Percentiles rank a stretch among this genome's conserved stretches.
phyloP scores from a whole-genome alignment of 1,140 invertebrate species.

The Mamestra configurata region DNA sequence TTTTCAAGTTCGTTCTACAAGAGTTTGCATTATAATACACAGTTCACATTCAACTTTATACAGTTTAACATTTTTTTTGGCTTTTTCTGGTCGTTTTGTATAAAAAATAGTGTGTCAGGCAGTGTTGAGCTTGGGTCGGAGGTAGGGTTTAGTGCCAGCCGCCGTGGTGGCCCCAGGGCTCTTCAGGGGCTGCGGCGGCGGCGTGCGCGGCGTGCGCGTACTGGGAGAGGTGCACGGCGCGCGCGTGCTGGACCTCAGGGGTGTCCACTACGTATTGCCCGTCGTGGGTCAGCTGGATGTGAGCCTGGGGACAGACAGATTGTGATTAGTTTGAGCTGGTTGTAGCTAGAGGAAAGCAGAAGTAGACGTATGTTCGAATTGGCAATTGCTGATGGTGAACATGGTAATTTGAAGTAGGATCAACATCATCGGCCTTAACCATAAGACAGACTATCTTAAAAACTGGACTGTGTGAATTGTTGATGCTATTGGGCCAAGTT shows the following conservation, averaged over 20 bases:
- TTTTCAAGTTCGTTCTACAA: constrained; percentile 76
- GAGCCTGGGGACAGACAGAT: constrained; percentile 62
- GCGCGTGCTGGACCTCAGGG: constrained; percentile 85
- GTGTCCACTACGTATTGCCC: constrained; percentile 87
- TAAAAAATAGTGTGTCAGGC: constrained; percentile 78
- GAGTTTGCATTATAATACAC: constrained; percentile 74
- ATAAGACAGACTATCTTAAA: too few relatives aligned
- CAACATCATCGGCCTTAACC: too few relatives aligned
- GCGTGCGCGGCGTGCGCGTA: constrained; percentile 81
- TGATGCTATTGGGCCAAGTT: too few relatives aligned
- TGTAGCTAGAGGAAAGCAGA: too few relatives aligned
- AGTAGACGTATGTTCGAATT: too few relatives aligned
- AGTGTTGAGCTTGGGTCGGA: constrained; percentile 72
- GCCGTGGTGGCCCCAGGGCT: constrained; percentile 74
- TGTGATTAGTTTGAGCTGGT: background rate
- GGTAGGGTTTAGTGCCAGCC: constrained; percentile 82
- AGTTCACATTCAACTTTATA: constrained; percentile 82
- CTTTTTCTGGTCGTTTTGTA: constrained; percentile 81
- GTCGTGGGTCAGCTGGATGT: constrained; percentile 87
- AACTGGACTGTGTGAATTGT: too few relatives aligned
- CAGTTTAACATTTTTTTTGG: constrained; percentile 81
- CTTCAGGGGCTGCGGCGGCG: constrained; percentile 79
- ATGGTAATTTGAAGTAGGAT: too few relatives aligned
- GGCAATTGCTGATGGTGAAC: too few relatives aligned
- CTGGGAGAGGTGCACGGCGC: constrained; percentile 80